Conservation (phyloP, 2,797 vertebrate species). For the Lepidocolaptes lacrymiger region DNA sequence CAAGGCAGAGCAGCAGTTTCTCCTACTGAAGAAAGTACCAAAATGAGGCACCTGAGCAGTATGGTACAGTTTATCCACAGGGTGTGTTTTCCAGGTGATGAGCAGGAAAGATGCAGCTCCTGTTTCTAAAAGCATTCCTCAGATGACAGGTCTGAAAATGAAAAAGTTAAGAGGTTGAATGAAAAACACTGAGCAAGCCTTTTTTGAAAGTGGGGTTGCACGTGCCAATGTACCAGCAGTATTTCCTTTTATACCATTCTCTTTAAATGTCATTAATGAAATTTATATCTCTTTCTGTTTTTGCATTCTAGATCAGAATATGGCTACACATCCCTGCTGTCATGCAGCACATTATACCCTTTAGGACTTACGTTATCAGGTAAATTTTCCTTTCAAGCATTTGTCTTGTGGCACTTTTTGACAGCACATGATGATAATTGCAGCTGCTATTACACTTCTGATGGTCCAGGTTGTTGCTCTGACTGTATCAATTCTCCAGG, state of each 20-base stretch:
- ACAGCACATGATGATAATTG: neutral
- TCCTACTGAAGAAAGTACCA: neutral
- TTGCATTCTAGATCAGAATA: conserved; percentile 86
- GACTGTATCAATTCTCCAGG: neutral
- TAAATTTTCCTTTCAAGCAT: conserved; percentile 59
- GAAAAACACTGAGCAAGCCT: neutral
- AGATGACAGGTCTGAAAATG: neutral
- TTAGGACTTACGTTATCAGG: conserved; percentile 98
- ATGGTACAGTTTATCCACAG: neutral
- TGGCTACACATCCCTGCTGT: conserved; percentile 99
- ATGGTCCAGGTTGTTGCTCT: conserved; percentile 4
- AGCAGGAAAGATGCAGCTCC: neutral
- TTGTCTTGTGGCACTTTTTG: neutral
- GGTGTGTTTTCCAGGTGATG: neutral
- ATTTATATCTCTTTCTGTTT: conserved; percentile 54
- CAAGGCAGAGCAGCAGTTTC: neutral
- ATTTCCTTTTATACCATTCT: neutral
- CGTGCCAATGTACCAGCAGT: neutral
- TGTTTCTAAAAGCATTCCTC: neutral
- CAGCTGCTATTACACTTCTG: neutral
- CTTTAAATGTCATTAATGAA: conserved; percentile 15
- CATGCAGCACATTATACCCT: conserved; percentile 99
- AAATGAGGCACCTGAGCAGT: neutral
- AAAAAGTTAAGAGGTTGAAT: neutral
- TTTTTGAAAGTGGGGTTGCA: neutral